Evolutionary conservation across 2,113 vertebrate species (phyloP), one percentile per base, ranked within the genome.

Genomic region (Lophius piscatorius): DNA sequence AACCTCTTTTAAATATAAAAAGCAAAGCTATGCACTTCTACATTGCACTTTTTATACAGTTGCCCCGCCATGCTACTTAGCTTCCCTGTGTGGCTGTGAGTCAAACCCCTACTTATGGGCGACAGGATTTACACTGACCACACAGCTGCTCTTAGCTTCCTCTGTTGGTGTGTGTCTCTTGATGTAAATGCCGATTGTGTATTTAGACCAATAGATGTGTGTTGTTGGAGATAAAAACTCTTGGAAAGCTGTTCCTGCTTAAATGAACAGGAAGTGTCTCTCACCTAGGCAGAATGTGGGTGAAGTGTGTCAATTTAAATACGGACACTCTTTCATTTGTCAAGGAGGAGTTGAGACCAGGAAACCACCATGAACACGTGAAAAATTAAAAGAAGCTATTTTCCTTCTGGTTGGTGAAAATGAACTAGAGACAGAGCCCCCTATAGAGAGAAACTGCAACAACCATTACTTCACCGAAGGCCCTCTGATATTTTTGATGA

Each of bases 81-180:
- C 60, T 63, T 77, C 48, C n/a, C 38, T 72, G 55, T 74, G 67
- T 75, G 69, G 74, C 63, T 52, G 35, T 9, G 10, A 50, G 63
- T 80, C 74, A 79, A 84, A 76, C 39, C 66, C 61, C 52, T n/a
- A 44, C 67, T 83, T 78, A 76, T 40, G 54, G 18, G 46, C 29
- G 26, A 33, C 38, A 50, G 67, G 70, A 58, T 79, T 81, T 80
- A 48, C 51, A 50, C 66, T 58, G 66, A 65, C 56, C 47, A 21
- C 24, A 35, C 60, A 59, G 45, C 21, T 11, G 76, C 58, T 56
- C 26, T 39, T 60, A 14, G 29, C 48, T 46, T 0, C 36, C 16
- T 69, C 7, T 51, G 35, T 26, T 29, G 3, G 20, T 49, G 48
- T 33, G 29, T 0, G 17, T 65, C 39, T 39, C 22, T 49, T 29